Evolutionary conservation across 2,888 invertebrate species (phyloP).

Genomic region (Notodonta ziczac): DNA sequence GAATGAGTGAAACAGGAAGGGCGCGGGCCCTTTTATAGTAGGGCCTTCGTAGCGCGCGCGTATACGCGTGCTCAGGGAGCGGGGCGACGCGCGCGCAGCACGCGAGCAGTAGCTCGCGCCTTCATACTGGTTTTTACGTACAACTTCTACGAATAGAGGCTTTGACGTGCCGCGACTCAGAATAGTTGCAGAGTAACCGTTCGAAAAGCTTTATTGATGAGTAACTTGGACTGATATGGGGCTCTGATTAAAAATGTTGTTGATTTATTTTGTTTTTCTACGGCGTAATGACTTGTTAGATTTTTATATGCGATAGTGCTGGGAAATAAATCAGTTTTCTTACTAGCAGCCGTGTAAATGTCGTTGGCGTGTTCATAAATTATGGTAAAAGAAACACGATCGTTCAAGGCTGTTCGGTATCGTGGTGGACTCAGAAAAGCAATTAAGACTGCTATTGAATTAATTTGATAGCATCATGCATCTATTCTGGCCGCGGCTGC

Average conservation of each 20-base stretch:
- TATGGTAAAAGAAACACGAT: slow-evolving; percentile 17
- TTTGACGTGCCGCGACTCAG: slow-evolving; percentile 75
- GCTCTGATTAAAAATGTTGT: slow-evolving; percentile 25
- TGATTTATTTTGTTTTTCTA: slow-evolving; percentile 32
- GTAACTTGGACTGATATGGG: slow-evolving; percentile 41
- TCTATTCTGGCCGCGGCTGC: slow-evolving; percentile 9
- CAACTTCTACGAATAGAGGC: slow-evolving; percentile 77
- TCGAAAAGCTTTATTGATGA: slow-evolving; percentile 62
- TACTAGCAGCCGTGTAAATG: slow-evolving; percentile 14
- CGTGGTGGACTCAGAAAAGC: slow-evolving; percentile 9
- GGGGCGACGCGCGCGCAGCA: slow-evolving; percentile 68
- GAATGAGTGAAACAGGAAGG: slow-evolving; percentile 80
- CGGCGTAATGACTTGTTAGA: slow-evolving; percentile 26
- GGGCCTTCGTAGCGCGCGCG: slow-evolving; percentile 47
- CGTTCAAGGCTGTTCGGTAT: slow-evolving; percentile 22
- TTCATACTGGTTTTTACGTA: slow-evolving; percentile 72
- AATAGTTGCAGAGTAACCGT: slow-evolving; percentile 46
- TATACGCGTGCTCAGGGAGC: slow-evolving; percentile 57
- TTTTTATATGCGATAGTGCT: slow-evolving; percentile 24
- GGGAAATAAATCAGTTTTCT: slow-evolving; percentile 24
- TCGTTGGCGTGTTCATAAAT: slow-evolving; percentile 15
- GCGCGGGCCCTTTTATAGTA: slow-evolving; percentile 70
- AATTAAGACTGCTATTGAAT: slow-evolving; percentile 27
- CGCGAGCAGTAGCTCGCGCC: slow-evolving; percentile 79
- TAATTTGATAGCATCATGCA: slow-evolving; percentile 24